A percentile compares a stretch with the other conserved stretches of the same genome.
phyloP scores from a whole-genome alignment of 2,113 vertebrate species.

The Mandrillus leucophaeus region DNA sequence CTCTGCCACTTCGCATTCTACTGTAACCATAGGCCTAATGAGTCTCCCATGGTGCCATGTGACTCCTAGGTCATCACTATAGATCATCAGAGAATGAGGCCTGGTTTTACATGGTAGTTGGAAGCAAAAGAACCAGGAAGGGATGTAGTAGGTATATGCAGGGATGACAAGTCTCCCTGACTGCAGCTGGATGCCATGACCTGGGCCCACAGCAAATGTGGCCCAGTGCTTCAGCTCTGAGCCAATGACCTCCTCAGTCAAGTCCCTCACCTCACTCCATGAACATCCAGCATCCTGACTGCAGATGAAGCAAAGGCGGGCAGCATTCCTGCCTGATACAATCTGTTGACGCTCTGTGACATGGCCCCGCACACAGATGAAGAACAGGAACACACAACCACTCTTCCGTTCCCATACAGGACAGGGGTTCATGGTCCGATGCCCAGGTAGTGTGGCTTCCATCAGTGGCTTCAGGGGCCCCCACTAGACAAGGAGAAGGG shows the following conservation, averaged over 20 bases:
- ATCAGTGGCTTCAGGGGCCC: slow-evolving; percentile 60
- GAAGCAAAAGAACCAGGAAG: slow-evolving; percentile 70
- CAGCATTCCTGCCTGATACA: slow-evolving; percentile 86
- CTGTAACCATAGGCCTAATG: slow-evolving; percentile 71
- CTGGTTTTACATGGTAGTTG: slow-evolving; percentile 58
- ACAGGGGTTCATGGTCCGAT: slow-evolving; percentile 88
- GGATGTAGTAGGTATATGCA: slow-evolving; percentile 89
- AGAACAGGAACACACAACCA: slow-evolving; percentile 90
- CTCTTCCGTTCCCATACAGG: slow-evolving; percentile 80
- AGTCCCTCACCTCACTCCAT: slow-evolving; percentile 89
- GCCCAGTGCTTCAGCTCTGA: slow-evolving; percentile 86
- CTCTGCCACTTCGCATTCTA: slow-evolving; percentile 92
- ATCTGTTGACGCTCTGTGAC: slow-evolving; percentile 88
- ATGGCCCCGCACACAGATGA: slow-evolving; percentile 90
- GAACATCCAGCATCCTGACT: slow-evolving; percentile 86
- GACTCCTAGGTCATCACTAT: slow-evolving; percentile 90
- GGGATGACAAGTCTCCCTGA: slow-evolving; percentile 92
- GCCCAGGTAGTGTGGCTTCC: slow-evolving; percentile 66
- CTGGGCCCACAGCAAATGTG: slow-evolving; percentile 94
- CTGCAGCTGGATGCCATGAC: slow-evolving; percentile 91
- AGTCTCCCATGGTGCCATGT: slow-evolving; percentile 86
- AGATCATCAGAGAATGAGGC: slow-evolving; percentile 89
- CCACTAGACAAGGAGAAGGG: slow-evolving; percentile 76
- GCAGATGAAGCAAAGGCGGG: slow-evolving; percentile 89
- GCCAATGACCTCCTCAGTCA: slow-evolving; percentile 89